Base-by-base conservation (phyloP, 2,113 vertebrate genomes). In the Nothoprocta perdicaria region DNA sequence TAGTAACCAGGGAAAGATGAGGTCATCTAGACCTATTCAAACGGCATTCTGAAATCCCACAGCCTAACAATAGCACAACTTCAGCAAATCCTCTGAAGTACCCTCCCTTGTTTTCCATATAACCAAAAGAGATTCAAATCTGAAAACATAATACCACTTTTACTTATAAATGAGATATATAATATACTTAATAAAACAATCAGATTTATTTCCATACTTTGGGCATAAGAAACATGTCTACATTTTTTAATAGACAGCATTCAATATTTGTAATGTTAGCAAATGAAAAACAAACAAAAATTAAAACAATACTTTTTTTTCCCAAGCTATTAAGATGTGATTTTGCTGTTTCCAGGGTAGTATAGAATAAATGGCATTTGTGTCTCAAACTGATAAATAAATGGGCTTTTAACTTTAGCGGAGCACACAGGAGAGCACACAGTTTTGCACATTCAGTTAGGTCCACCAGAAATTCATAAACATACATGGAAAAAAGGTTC, bases 61-160 rank as follows among this genome's bases (percentile, higher is more conserved):
- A 31, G 90, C 62, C 38, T 89, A 89, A 97, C 89, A 92, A 97
- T 79, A 93, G 86, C 22, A n/a, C 66, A 92, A 97, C 95, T 97
- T 90, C 90, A 97, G 92, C 91, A 96, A 48, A 96, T 92, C 89
- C 94, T 93, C 96, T 97, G 95, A 97, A 97, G 96, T 96, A 96
- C 95, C 95, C 92, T 93, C 96, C 94, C 96, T 96, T 96, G 95
- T 96, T 96, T 97, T 97, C 95, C 94, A 94, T 82, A 45, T 72
- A 96, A 93, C 90, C 76, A 77, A 95, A 95, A 97, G 97, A 97
- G 94, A 58, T 92, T 95, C 92, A 89, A 96, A 95, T 94, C 85
- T 83, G 77, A 95, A 94, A 95, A 92, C 82, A 97, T 92, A 97
- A 97, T 95, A 95, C 92, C 78, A 50, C 87, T 96, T 96, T 96